phyloP scores from a whole-genome alignment of 37 sponge, comb jelly and placozoan genomes.

The Beroe forskalii region DNA sequence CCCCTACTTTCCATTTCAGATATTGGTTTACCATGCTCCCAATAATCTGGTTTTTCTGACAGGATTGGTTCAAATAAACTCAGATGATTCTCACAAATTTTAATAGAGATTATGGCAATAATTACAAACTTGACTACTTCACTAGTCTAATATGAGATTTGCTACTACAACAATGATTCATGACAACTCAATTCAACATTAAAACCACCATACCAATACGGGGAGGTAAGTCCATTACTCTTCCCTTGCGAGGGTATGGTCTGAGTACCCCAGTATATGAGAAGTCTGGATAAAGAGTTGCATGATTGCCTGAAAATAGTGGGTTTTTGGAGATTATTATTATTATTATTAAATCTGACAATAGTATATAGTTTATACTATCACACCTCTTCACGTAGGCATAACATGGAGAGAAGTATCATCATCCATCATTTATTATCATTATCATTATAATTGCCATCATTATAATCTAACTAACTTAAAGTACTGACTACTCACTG shows the following conservation, averaged over 20 bases:
- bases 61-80: too few species aligned
- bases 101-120: background rate
- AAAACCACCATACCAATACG: background rate
- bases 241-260: slow-evolving; percentile 70
- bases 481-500: too few species aligned
- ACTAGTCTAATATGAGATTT: background rate
- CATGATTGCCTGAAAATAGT: background rate
- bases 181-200: background rate
- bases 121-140: background rate
- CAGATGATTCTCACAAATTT: too few species aligned
- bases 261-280: slow-evolving; percentile 80
- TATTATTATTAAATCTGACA: too few species aligned
- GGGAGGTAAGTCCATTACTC: background rate
- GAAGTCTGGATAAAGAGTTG: slow-evolving; percentile 75
- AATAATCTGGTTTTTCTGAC: slow-evolving; percentile 53
- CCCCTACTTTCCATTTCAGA: slow-evolving; percentile 76
- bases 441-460: too few species aligned
- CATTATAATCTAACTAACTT: too few species aligned
- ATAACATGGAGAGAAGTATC: background rate
- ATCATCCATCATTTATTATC: too few species aligned
- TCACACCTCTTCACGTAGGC: too few species aligned
- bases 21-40: slow-evolving; percentile 70
- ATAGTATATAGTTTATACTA: too few species aligned
- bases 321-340: background rate
- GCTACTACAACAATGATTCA: background rate